Evolutionary conservation across 2,888 invertebrate genomes (phyloP).

Genomic region (Lithophane ornitopus): DNA sequence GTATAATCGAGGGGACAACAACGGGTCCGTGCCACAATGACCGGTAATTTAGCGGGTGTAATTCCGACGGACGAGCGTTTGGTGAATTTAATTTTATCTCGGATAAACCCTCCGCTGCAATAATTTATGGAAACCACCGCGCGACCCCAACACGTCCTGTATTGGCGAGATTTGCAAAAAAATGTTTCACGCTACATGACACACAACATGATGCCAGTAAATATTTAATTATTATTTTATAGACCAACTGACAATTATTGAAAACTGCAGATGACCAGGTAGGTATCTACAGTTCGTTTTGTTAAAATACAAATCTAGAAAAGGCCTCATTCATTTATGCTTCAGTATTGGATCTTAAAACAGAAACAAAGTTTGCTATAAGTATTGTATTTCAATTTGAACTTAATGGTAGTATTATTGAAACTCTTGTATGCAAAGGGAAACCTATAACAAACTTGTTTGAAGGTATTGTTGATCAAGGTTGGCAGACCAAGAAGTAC

Average conservation of each 20-base stretch:
- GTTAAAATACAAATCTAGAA: not conserved
- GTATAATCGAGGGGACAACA: conserved; percentile 79
- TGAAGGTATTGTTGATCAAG: conserved; percentile 70
- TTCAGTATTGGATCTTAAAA: conserved; percentile 13
- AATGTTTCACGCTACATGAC: conserved; percentile 31
- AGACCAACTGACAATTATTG: not conserved
- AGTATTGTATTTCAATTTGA: conserved; percentile 12
- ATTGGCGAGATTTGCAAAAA: conserved; percentile 58
- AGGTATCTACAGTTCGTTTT: not conserved
- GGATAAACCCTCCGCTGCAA: conserved; percentile 77
- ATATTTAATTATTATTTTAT: conserved; percentile 40
- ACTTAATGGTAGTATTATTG: conserved; percentile 23
- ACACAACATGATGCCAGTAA: conserved; percentile 19
- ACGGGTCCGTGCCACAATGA: conserved; percentile 78
- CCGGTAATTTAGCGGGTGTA: conserved; percentile 84
- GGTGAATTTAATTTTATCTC: conserved; percentile 85
- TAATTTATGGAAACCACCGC: conserved; percentile 80
- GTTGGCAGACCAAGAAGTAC: conserved; percentile 75
- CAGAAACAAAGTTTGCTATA: conserved; percentile 7
- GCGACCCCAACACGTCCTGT: conserved; percentile 62
- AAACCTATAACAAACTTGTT: conserved; percentile 68
- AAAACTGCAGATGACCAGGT: not conserved
- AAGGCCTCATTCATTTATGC: not conserved
- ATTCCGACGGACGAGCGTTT: conserved; percentile 76
- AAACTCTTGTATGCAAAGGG: conserved; percentile 58